Conservation (phyloP, 1,140 invertebrate genomes). For the Harlomillsia oculata region DNA sequence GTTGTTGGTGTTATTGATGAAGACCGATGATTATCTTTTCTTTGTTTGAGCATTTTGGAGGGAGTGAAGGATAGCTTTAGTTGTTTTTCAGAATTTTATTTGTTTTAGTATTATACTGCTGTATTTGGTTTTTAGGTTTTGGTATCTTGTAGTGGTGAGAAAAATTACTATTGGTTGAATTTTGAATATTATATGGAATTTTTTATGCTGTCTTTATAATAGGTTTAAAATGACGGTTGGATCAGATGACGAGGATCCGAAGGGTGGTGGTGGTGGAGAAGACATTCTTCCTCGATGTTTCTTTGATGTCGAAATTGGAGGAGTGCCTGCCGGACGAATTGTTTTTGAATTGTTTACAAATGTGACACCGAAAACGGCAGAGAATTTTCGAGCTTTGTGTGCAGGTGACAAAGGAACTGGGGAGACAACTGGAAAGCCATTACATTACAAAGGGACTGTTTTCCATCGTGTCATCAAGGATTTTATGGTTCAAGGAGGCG, state of each 20-base stretch:
- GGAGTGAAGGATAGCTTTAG: too few relatives aligned
- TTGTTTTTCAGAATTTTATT: too few relatives aligned
- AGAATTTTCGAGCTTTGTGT: slow-evolving; percentile 86
- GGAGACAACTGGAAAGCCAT: slow-evolving; percentile 56
- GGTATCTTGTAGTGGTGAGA: too few relatives aligned
- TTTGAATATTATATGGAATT: too few relatives aligned
- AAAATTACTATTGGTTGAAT: too few relatives aligned
- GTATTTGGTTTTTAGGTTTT: too few relatives aligned
- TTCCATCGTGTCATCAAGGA: slow-evolving; percentile 88
- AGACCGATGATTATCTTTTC: too few relatives aligned
- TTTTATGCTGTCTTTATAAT: background rate
- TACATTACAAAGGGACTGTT: slow-evolving; percentile 58
- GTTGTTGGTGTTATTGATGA: too few relatives aligned
- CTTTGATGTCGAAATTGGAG: slow-evolving; percentile 77
- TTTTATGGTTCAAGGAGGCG: slow-evolving; percentile 67
- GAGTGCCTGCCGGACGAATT: slow-evolving; percentile 72
- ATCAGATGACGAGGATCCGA: too few relatives aligned
- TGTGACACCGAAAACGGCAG: slow-evolving; percentile 82
- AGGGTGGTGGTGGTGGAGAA: background rate
- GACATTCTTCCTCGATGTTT: slow-evolving; percentile 20
- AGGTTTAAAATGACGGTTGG: slow-evolving; percentile 9
- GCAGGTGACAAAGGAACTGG: slow-evolving; percentile 77
- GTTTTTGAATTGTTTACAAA: slow-evolving; percentile 90
- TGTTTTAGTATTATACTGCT: too few relatives aligned
- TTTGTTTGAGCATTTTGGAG: too few relatives aligned